Conservation (phyloP, 2,888 invertebrate species). For the Pecten maximus region DNA sequence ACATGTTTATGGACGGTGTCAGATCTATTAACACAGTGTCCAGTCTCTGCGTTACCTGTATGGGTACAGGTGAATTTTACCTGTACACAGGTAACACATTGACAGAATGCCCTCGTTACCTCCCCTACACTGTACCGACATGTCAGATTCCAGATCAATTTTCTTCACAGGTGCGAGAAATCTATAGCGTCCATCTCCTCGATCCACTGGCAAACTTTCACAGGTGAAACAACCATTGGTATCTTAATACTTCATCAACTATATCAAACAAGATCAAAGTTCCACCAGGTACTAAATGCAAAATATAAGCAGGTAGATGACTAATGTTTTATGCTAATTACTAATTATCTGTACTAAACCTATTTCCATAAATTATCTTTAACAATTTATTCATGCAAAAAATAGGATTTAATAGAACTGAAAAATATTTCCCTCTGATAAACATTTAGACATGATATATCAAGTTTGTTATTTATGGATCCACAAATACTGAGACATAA, state of each 20-base stretch:
- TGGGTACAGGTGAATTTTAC: neutral
- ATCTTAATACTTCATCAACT: neutral
- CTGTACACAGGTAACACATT: conserved; percentile 15
- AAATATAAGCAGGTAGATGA: neutral
- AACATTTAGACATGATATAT: conserved; percentile 3
- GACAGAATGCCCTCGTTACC: conserved; percentile 17
- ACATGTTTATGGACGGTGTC: conserved; percentile 3
- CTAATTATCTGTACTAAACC: conserved; percentile 13
- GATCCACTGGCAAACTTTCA: neutral
- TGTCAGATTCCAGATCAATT: neutral
- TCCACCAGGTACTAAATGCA: neutral
- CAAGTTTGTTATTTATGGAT: neutral
- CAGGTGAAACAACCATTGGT: neutral
- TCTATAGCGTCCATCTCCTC: conserved; percentile 20
- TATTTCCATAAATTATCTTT: conserved; percentile 28
- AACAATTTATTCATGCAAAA: conserved; percentile 26
- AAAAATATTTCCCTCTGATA: conserved; percentile 11
- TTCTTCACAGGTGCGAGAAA: conserved; percentile 21
- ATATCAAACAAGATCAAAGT: neutral
- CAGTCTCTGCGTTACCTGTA: neutral
- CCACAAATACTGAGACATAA: neutral
- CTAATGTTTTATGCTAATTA: conserved; percentile 35
- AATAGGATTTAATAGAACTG: conserved; percentile 9
- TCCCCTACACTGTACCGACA: conserved; percentile 1
- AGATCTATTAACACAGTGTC: neutral